A percentile compares a stretch with the other conserved stretches of the same genome.
phyloP scores from a whole-genome alignment of 2,888 invertebrate species.

The Ormia ochracea region DNA sequence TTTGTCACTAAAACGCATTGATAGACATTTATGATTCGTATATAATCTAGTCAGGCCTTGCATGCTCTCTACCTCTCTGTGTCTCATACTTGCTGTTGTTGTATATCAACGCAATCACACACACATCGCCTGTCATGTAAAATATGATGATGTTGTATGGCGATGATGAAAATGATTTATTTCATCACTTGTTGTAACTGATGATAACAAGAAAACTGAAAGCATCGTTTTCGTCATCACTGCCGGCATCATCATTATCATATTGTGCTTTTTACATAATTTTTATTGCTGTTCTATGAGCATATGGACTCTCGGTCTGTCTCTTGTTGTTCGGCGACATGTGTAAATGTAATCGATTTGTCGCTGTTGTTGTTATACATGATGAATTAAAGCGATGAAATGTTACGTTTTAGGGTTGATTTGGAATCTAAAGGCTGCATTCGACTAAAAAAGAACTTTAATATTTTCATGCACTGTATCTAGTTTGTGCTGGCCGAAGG shows the following conservation, averaged over 20 bases:
- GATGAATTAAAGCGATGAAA: slow-evolving; percentile 42
- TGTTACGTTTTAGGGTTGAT: slow-evolving; percentile 44
- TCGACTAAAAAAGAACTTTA: background rate
- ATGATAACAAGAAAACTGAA: slow-evolving; percentile 56
- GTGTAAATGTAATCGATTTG: slow-evolving; percentile 52
- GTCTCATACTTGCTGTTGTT: background rate
- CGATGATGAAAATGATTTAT: slow-evolving; percentile 71
- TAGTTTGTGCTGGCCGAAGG: background rate
- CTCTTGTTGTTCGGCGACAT: slow-evolving; percentile 5
- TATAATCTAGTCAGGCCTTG: no score
- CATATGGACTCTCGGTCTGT: slow-evolving; percentile 5
- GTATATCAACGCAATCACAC: background rate
- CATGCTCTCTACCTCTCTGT: background rate
- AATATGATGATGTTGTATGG: slow-evolving; percentile 9
- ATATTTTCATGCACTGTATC: background rate
- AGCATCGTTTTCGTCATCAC: slow-evolving; percentile 27
- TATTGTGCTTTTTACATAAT: background rate
- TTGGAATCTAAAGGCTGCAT: slow-evolving; percentile 46
- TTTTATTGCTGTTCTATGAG: slow-evolving; percentile 11
- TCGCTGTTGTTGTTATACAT: slow-evolving; percentile 5
- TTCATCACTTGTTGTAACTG: slow-evolving; percentile 70
- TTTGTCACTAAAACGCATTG: background rate
- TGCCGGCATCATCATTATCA: background rate
- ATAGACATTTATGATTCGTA: background rate
- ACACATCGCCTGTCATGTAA: background rate